Percentiles rank a stretch among this genome's conserved stretches.
Evolutionary conservation across 2,888 invertebrate genomes (phyloP).

Genomic region (Agrochola lota): DNA sequence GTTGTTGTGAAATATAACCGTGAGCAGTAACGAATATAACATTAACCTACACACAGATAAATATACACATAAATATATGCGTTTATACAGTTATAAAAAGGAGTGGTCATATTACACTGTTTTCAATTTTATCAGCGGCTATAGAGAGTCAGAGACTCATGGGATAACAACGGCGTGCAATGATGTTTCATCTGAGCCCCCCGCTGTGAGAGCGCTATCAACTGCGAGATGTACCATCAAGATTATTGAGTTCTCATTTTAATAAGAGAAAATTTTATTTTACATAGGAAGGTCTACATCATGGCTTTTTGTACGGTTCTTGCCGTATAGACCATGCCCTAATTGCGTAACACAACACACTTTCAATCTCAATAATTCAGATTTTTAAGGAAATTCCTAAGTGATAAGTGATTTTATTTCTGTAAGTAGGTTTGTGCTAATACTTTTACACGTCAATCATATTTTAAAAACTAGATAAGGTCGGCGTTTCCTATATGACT

Average conservation of each 20-base stretch:
- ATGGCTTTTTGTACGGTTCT: background rate
- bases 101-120: constrained; percentile 19
- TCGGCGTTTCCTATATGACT: too few relatives aligned
- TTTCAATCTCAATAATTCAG: too few relatives aligned
- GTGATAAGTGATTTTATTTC: too few relatives aligned
- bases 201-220: constrained; percentile 19
- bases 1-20: background rate
- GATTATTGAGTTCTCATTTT: constrained; percentile 34
- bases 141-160: background rate
- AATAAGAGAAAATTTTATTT: constrained; percentile 6
- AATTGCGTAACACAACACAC: too few relatives aligned
- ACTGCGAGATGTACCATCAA: background rate
- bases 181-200: constrained; percentile 14
- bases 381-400: too few relatives aligned
- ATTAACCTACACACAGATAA: background rate
- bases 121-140: constrained; percentile 21
- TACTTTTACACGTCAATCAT: too few relatives aligned
- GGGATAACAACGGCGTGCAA: constrained; percentile 5
- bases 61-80: too few relatives aligned
- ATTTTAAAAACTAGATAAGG: too few relatives aligned
- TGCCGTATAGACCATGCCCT: background rate
- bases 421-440: too few relatives aligned
- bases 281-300: background rate
- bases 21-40: background rate
- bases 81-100: background rate